Base-by-base conservation (phyloP, 1,140 invertebrate genomes). In the Listronotus bonariensis region DNA sequence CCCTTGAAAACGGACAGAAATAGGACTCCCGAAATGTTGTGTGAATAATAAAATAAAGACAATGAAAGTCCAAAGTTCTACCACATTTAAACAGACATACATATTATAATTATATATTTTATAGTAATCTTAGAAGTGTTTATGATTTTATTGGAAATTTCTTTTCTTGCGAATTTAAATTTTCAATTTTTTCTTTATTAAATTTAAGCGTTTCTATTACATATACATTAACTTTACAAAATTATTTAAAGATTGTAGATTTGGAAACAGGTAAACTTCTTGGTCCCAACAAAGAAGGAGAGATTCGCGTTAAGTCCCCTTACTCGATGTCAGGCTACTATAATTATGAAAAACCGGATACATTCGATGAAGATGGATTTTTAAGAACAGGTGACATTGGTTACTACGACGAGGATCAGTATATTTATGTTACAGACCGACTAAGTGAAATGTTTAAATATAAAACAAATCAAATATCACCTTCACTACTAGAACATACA, bases 361-460 rank as follows among this genome's bases (percentile, higher is more conserved):
- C 81, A 0, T 81, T 92, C 2, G 81, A 84, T 4, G 55, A 64
- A 42, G 62, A 70, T 32, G 89, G 90, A 1, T 93, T 88, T 85
- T 75, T 93, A 9, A 84, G 87, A 48, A 90, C 90, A 15, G 91
- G 91, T 11, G 90, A 93, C 75, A 82, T 92, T 58, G 90, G 87
- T 3, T 90, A 88, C 72, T 87, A 85, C 68, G 89, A 92, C 69
- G 75, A 84, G 6, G 82, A 90, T 9, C 84, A 83, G 2, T 85
- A 82, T 67, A 84, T 92, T 68, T 90, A 84, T 62, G 86, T 93
- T 66, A 85, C 89, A 1, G 91, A 92, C 72, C 79, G 91, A 41
- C 76, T 92, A 0, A 93, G 92, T 74, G 90, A 92, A 71, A 78
- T 92, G 5, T 92, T 93, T 51, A 93, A 92, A 74, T 90, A 88